phyloP scores from a whole-genome alignment of 2,113 vertebrate genomes.

The Lichenostomus cassidix region DNA sequence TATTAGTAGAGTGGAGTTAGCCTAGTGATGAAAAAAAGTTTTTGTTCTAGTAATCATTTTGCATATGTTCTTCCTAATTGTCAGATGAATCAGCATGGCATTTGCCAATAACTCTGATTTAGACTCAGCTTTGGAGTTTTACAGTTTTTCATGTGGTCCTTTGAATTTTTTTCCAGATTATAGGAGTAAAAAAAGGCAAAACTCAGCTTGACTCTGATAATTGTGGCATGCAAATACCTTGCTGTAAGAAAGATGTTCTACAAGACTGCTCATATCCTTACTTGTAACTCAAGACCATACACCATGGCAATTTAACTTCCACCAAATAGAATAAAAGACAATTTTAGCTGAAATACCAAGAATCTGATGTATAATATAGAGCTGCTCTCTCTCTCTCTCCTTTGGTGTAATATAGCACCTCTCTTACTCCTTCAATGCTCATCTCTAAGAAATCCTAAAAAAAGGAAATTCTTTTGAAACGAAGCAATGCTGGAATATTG shows the following conservation, averaged over 20 bases:
- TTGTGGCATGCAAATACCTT: background rate
- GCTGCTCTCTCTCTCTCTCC: background rate
- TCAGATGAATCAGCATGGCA: background rate
- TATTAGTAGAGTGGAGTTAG: background rate
- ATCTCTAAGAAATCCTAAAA: background rate
- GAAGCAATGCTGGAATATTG: background rate
- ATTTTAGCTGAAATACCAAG: background rate
- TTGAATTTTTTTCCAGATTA: background rate
- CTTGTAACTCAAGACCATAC: background rate
- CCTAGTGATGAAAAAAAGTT: background rate
- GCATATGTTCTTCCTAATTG: background rate
- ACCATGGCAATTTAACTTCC: background rate
- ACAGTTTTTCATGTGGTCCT: background rate
- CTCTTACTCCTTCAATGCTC: background rate
- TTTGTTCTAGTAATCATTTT: background rate
- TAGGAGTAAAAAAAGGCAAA: background rate
- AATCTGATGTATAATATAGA: background rate
- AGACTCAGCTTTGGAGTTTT: background rate
- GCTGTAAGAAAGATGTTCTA: background rate
- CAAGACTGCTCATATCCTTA: background rate
- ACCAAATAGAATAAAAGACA: background rate
- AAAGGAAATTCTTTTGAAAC: background rate
- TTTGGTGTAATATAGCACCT: background rate
- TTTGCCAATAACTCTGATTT: background rate
- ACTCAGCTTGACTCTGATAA: background rate